Evolutionary conservation across 2,113 vertebrate species (phyloP), one percentile per base, ranked within the genome.

Genomic region (Notarius lentiginosus): DNA sequence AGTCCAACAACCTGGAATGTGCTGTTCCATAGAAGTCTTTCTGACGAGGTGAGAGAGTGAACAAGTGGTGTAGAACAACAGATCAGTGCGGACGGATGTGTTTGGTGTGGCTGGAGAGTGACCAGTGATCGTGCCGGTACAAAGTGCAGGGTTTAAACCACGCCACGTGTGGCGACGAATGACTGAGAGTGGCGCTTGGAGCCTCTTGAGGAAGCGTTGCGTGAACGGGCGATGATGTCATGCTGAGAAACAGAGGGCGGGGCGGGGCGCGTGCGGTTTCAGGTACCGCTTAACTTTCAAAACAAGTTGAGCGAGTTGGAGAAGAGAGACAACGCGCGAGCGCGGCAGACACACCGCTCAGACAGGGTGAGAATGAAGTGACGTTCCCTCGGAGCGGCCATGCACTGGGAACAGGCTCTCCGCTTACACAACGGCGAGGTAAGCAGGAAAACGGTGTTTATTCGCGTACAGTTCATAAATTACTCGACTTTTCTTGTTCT

Each of bases 321-420:
- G 75, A 4, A 8, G 47, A 8, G 47, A 30, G 84, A 60, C 6
- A 72, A 22, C 22, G 22, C 11, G 56, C 15, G 8, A 34, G 75
- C 60, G 41, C 18, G 47, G 20, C 47, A 51, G 24, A 73, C 79
- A 2, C 27, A 34, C 34, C 30, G 30, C 30, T 30, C 30, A 30
- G 30, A 30, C 30, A 30, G 30, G 1, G 30, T 30, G 30, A 30
- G 30, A 1, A 30, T 89, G 75, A 1, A 58, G 77, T 51, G 20
- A 60, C 30, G 4, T 82, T 18, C 60, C 85, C 73, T 65, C 12
- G 4, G 7, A 49, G 84, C 68, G 41, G 89, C 86, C 90, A 96
- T 96, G 94, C 94, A 94, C 90, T 95, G 95, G 93, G 95, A 96
- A 88, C 92, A 95, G 14, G 27, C 94, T 17, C 89, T 95, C 76